Evolutionary conservation across 2,113 vertebrate species (phyloP).

Genomic region (Tachuris rubrigastra): DNA sequence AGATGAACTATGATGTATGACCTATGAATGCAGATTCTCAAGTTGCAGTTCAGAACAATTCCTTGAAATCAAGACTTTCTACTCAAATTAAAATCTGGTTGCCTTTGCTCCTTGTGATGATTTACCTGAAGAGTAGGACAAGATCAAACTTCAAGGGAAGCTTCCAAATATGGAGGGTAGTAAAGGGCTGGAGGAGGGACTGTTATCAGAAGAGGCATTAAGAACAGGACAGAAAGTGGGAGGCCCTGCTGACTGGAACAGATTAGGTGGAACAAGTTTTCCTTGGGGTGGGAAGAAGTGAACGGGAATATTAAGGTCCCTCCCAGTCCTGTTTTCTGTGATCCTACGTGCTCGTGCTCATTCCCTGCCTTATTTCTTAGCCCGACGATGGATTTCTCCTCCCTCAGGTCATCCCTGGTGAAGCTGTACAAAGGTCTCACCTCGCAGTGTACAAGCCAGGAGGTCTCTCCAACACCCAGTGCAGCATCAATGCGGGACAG

Average conservation of each 20-base stretch:
- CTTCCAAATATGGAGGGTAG: not conserved
- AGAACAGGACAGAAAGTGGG: not conserved
- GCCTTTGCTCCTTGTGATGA: not conserved
- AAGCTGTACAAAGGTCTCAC: constrained; percentile 87
- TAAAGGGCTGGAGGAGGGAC: not conserved
- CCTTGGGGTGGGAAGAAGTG: not conserved
- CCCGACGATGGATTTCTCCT: constrained; percentile 62
- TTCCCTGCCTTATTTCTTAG: constrained; percentile 59
- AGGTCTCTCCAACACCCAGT: constrained; percentile 70
- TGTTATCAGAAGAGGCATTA: not conserved
- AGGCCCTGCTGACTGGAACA: not conserved
- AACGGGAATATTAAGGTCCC: not conserved
- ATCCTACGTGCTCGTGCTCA: constrained; percentile 34
- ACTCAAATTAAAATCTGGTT: not conserved
- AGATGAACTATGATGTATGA: not conserved
- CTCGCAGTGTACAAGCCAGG: constrained; percentile 78
- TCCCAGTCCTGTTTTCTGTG: constrained; percentile 41
- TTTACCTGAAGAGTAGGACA: not conserved
- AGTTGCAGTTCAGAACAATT: not conserved
- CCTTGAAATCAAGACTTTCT: not conserved
- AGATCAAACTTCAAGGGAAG: not conserved
- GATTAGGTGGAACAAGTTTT: not conserved
- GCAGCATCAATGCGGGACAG: constrained; percentile 75
- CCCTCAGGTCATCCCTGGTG: constrained; percentile 85
- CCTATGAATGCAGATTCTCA: not conserved